Evolutionary conservation across 2,797 vertebrate genomes (phyloP), one percentile per base, ranked within the genome.

Genomic region (Crax fasciolata): DNA sequence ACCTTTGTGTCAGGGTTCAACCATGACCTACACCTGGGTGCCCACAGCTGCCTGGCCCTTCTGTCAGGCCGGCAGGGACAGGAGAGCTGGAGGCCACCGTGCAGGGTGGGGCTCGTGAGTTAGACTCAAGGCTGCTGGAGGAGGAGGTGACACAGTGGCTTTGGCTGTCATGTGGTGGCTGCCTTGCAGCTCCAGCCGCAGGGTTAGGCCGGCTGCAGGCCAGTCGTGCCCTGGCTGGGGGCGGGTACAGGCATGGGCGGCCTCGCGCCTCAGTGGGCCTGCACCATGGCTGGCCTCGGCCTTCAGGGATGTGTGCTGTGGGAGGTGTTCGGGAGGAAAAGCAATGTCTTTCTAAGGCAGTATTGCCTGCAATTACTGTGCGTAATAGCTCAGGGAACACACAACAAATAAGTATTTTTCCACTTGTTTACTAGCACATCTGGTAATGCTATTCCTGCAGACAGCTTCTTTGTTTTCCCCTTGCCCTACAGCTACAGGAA

Each of bases 361-460:
- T 58, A 58, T 41, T 88, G 66, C 76, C 49, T 87, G 3, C 21
- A 51, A 0, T 35, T 85, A 28, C 82, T 86, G 19, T 61, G 77
- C 52, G 23, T 43, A 54, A 84, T 46, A 62, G 57, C 48, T 89
- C 32, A 39, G 77, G 73, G 79, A 92, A 63, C 52, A 30, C 74
- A 71, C 5, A 72, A 58, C 89, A 85, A 62, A 32, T 18, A 54
- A 90, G 65, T 84, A 43, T 84, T 94, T 96, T 97, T 63, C 87
- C 91, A 63, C 18, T 96, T 94, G 92, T 87, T 96, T 92, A 86
- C 79, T 78, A 70, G 73, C 51, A 84, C 92, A 86, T 92, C 87
- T 96, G 94, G 85, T 67, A 91, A 52, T 66, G 44, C 58, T 86
- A 12, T 89, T 91, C 48, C 13, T 7, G 20, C 72, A 80, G 80